Evolutionary conservation across 1,140 invertebrate genomes (phyloP), one percentile per base, ranked within the genome.

Genomic region (Pachypsylla venusta): DNA sequence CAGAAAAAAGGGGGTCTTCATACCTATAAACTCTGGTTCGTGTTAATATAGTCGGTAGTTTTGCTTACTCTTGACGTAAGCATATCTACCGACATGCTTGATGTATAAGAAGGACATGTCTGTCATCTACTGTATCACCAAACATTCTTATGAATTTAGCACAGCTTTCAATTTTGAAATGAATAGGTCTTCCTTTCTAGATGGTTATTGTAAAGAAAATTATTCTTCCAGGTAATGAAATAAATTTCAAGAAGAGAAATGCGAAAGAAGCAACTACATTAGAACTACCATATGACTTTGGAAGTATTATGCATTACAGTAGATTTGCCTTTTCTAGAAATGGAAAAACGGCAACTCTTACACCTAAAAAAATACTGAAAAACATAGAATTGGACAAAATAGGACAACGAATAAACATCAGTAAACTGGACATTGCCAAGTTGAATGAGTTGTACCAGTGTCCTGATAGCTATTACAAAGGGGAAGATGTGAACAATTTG

Each of bases 251-350:
- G 30, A 53, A 27, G 42, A 35, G 24, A 10, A 61, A n/a, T 25
- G 35, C 1, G 20, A 27, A 26, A 24, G 39, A n/a, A 13, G 14
- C 53, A 4, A n/a, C 25, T 2, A 55, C 39, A 20, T 13, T 58
- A 13, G 55, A 35, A n/a, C 54, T 24, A 13, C 12, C 12, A 2
- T 85, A 85, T 62, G 86, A 89, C 70, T 88, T 83, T 66, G 77
- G 78, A 56, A 87, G 84, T 60, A 80, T 89, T 1, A 88, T 89
- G 85, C 87, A 89, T 68, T 89, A 89, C 66, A 84, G 81, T 0
- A 72, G 77, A 16, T 79, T 76, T 48, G 84, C 84, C 10, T 89
- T 88, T 70, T 82, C 81, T 12, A 76, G 67, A 40, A 87, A 87
- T 66, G 78, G 80, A 1, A 65, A 78, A 63, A 77, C 78, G n/a